Evolutionary conservation across 2,113 vertebrate genomes (phyloP).

Genomic region (Heptranchias perlo): DNA sequence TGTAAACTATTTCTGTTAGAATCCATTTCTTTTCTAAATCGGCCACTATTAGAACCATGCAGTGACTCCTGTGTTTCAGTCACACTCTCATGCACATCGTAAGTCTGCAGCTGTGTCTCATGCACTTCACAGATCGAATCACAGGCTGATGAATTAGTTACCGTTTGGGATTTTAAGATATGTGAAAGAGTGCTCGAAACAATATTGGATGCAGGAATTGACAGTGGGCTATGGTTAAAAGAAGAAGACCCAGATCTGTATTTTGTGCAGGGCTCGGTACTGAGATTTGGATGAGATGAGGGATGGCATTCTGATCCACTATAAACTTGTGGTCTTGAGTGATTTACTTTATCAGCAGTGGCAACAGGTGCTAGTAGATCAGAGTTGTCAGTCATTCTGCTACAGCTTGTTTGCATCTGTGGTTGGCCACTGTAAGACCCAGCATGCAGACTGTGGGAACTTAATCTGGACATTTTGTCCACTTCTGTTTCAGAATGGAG

Average conservation of each 20-base stretch:
- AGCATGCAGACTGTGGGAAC: slow-evolving; percentile 55
- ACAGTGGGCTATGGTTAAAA: slow-evolving; percentile 53
- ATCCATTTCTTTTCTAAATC: slow-evolving; percentile 49
- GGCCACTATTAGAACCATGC: slow-evolving; percentile 68
- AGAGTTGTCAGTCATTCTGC: slow-evolving; percentile 44
- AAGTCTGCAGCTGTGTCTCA: slow-evolving; percentile 52
- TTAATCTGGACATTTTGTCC: slow-evolving; percentile 62
- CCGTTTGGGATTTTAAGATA: slow-evolving; percentile 49
- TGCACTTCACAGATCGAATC: slow-evolving; percentile 52
- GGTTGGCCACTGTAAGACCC: slow-evolving; percentile 55
- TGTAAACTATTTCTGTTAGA: slow-evolving; percentile 51
- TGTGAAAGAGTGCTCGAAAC: slow-evolving; percentile 52
- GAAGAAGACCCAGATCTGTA: slow-evolving; percentile 55
- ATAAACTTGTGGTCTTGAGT: slow-evolving; percentile 50
- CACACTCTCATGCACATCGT: slow-evolving; percentile 53
- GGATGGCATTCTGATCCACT: slow-evolving; percentile 51
- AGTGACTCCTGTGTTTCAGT: slow-evolving; percentile 59
- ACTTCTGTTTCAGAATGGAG: slow-evolving; percentile 69
- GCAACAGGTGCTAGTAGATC: slow-evolving; percentile 51
- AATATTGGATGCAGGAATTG: slow-evolving; percentile 50
- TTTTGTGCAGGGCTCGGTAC: slow-evolving; percentile 46
- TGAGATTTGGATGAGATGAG: slow-evolving; percentile 49
- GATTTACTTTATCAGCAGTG: slow-evolving; percentile 48
- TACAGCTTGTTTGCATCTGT: slow-evolving; percentile 48
- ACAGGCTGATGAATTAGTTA: slow-evolving; percentile 17